Conservation (phyloP, 2,888 invertebrate species). For the Chrysolina haemoptera region DNA sequence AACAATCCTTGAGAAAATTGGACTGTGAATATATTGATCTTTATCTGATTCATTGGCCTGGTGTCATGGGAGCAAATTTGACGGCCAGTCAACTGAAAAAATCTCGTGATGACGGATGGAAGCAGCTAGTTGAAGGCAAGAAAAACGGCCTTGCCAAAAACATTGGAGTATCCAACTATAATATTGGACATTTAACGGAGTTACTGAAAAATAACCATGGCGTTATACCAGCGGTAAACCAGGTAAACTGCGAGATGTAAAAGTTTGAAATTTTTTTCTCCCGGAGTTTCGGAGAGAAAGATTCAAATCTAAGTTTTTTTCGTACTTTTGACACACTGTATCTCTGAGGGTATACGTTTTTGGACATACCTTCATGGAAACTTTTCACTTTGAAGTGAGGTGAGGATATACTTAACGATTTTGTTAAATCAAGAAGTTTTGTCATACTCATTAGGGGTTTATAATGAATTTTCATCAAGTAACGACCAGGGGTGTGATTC, state of each 20-base stretch:
- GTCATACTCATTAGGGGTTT: no score
- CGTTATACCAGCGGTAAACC: slow-evolving; percentile 80
- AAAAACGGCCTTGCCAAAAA: slow-evolving; percentile 75
- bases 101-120: slow-evolving; percentile 79
- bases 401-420: no score
- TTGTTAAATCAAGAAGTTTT: not conserved
- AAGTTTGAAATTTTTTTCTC: no score
- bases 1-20: slow-evolving; percentile 76
- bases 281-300: no score
- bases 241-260: slow-evolving; percentile 70
- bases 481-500: no score
- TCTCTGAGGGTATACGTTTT: no score
- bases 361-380: no score
- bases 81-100: slow-evolving; percentile 73
- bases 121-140: slow-evolving; percentile 76
- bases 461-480: no score
- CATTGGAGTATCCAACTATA: slow-evolving; percentile 89
- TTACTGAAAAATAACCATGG: slow-evolving; percentile 72
- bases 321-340: no score
- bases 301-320: no score
- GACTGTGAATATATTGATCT: slow-evolving; percentile 82
- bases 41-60: slow-evolving; percentile 89
- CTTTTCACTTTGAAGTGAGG: no score
- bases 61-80: slow-evolving; percentile 73
- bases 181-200: slow-evolving; percentile 78